These are phyloP conservation scores for Buathra laborator DNA, from an alignment of 2,888 invertebrate genomes.

Conservation along the genomic window DNA sequence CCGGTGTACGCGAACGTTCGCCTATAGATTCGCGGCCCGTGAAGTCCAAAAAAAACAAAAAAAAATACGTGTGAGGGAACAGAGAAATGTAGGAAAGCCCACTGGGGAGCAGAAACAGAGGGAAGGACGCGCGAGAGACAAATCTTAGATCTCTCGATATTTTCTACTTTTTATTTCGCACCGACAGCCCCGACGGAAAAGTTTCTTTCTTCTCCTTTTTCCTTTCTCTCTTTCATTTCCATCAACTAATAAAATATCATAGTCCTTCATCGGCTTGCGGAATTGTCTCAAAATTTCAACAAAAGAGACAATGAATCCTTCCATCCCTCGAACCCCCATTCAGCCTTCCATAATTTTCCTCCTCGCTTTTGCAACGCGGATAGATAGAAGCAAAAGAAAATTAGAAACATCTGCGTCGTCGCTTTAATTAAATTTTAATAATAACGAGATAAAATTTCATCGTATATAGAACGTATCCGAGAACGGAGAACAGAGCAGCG, in stretches of 20 bases:
- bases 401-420: not conserved
- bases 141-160: conserved; percentile 30
- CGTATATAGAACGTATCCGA: not conserved
- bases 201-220: not conserved
- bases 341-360: conserved; percentile 1
- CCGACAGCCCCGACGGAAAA: not conserved
- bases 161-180: conserved; percentile 6
- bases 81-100: not conserved
- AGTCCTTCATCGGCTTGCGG: not conserved
- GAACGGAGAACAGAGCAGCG: not conserved
- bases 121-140: conserved; percentile 40
- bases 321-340: not conserved
- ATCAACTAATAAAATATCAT: conserved; percentile 27
- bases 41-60: not conserved
- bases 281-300: not conserved
- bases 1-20: conserved; percentile 38
- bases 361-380: not conserved
- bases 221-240: not conserved
- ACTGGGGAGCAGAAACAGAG: conserved; percentile 2
- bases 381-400: not conserved
- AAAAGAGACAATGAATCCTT: not conserved
- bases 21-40: not conserved
- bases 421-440: conserved; percentile 18
- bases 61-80: not conserved
- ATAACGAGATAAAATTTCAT: conserved; percentile 1